Evolutionary conservation across 2,888 invertebrate genomes (phyloP).

Genomic region (Trachelus troglodyta): DNA sequence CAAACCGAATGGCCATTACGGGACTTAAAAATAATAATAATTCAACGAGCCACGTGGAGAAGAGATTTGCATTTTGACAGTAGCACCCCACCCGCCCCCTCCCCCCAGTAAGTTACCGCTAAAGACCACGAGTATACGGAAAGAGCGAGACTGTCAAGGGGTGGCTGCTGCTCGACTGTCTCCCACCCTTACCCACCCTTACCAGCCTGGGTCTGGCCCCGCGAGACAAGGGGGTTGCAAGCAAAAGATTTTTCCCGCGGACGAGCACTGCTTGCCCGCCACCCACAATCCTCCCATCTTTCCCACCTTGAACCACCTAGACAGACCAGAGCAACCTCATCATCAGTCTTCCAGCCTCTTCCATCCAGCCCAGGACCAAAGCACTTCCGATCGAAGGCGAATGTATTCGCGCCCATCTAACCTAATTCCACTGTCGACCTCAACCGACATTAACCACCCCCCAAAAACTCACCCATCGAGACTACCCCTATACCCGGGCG

Average conservation of each 20-base stretch:
- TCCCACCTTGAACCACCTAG: no score
- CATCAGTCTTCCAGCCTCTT: no score
- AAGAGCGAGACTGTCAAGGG: not conserved
- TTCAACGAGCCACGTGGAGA: conserved; percentile 53
- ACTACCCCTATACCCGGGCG: no score
- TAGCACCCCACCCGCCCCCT: not conserved
- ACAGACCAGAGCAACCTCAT: no score
- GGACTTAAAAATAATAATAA: conserved; percentile 55
- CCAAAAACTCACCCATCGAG: no score
- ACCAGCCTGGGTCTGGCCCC: not conserved
- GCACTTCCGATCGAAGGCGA: conserved; percentile 43
- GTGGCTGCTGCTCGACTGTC: not conserved
- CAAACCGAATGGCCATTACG: conserved; percentile 53
- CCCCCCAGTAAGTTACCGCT: no score
- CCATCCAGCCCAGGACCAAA: not conserved
- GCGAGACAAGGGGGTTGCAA: conserved; percentile 15
- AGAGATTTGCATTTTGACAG: conserved; percentile 54
- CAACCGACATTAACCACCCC: no score
- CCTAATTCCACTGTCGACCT: no score
- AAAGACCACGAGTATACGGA: no score
- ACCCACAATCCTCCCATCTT: no score
- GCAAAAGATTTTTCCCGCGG: conserved; percentile 37
- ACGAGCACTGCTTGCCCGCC: conserved; percentile 13
- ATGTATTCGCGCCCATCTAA: conserved; percentile 38
- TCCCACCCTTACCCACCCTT: not conserved